A percentile compares a stretch with the other conserved stretches of the same genome.
phyloP scores from a whole-genome alignment of 2,888 invertebrate species.

The Lordiphosa andalusiaca region DNA sequence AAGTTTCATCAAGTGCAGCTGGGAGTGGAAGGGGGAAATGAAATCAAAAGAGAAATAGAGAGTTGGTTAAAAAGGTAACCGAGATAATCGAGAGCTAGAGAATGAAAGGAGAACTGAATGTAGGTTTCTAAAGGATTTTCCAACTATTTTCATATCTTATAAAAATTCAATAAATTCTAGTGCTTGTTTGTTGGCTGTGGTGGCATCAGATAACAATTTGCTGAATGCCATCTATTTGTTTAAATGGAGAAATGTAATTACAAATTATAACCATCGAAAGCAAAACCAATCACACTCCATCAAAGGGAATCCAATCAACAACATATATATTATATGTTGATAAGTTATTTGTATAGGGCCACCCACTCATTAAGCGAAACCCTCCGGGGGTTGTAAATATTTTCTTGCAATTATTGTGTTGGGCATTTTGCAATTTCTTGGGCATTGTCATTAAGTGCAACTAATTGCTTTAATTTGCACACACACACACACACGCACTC shows the following conservation, averaged over 20 bases:
- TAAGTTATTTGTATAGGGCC: constrained; percentile 9
- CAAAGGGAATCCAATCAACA: constrained; percentile 27
- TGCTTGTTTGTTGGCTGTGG: no score
- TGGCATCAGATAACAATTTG: no score
- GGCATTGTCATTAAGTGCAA: constrained; percentile 64
- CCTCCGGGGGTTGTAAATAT: constrained; percentile 10
- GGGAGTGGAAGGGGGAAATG: constrained; percentile 17
- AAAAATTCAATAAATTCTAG: no score
- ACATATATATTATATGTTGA: no score
- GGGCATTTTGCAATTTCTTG: constrained; percentile 32
- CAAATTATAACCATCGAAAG: no score
- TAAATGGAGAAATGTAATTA: no score
- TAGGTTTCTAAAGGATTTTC: no score
- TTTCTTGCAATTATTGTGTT: constrained; percentile 17
- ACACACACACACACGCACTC: constrained; percentile 27
- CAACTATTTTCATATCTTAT: no score
- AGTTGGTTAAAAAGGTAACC: background rate
- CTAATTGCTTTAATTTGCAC: constrained; percentile 68
- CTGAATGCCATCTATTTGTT: no score
- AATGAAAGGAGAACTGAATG: constrained; percentile 5
- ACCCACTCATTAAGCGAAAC: constrained; percentile 29
- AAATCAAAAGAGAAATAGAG: constrained; percentile 21
- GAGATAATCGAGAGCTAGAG: constrained; percentile 8
- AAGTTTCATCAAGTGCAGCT: constrained; percentile 54
- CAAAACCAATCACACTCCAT: constrained; percentile 1